phyloP scores from a whole-genome alignment of 2,797 vertebrate species.

The Alectoris magna region DNA sequence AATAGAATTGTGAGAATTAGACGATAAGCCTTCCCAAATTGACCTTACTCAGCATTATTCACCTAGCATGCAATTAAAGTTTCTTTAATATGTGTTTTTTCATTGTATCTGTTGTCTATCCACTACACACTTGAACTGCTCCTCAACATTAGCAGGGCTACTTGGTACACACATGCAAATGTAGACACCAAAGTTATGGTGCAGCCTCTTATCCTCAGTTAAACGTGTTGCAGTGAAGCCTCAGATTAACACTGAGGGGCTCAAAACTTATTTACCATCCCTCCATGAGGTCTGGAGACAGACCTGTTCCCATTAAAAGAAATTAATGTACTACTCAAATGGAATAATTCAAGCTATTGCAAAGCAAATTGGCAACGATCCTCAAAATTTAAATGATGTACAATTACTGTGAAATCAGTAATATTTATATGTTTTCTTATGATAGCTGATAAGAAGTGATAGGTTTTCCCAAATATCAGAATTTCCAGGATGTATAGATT shows the following conservation, averaged over 20 bases:
- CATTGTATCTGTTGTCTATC: not conserved
- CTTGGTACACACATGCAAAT: not conserved
- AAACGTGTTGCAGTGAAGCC: not conserved
- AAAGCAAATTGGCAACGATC: not conserved
- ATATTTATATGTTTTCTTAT: not conserved
- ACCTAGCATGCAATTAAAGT: not conserved
- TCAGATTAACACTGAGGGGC: not conserved
- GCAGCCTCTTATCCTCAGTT: not conserved
- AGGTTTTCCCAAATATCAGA: not conserved
- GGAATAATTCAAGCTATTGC: not conserved
- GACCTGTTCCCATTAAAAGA: not conserved
- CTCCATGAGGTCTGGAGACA: not conserved
- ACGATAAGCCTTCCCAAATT: not conserved
- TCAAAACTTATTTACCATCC: not conserved
- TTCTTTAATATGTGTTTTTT: not conserved
- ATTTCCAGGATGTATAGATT: fast-evolving
- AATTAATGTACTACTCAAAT: not conserved
- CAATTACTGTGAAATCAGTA: not conserved
- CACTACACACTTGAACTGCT: not conserved
- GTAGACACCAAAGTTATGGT: not conserved
- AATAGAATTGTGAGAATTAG: not conserved
- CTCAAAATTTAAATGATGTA: not conserved
- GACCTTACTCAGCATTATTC: not conserved
- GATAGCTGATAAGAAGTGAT: not conserved
- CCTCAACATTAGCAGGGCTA: not conserved